These are phyloP conservation scores for Phoxinus dragarum DNA, from an alignment of 2,797 vertebrate genomes.

Conservation along the genomic window DNA sequence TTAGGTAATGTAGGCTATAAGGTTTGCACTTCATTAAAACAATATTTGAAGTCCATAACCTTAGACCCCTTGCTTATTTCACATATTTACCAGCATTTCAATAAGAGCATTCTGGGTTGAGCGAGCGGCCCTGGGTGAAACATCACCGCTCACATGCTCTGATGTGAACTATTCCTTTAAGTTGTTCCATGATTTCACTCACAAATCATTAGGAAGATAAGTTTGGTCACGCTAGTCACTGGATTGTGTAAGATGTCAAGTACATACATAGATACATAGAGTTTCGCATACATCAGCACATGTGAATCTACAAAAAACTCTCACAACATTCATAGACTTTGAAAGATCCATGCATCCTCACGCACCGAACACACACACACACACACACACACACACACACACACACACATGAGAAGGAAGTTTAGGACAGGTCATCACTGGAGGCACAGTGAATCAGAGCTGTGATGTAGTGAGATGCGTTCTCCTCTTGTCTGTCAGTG, in stretches of 20 bases:
- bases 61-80: too few relatives aligned
- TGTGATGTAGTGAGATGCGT: conserved; percentile 71
- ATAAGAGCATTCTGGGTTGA: not conserved
- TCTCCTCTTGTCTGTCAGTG: conserved; percentile 77
- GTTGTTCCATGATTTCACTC: not conserved
- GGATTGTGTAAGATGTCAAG: not conserved
- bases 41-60: too few relatives aligned
- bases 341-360: conserved; percentile 12
- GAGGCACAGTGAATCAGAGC: conserved; percentile 74
- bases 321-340: not conserved
- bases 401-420: conserved; percentile 9
- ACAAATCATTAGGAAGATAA: conserved; percentile 56
- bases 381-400: not conserved
- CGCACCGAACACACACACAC: not conserved
- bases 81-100: too few relatives aligned
- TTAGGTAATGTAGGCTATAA: too few relatives aligned
- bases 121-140: not conserved
- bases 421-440: conserved; percentile 57
- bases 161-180: not conserved
- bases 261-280: not conserved
- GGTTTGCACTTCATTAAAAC: too few relatives aligned
- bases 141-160: not conserved
- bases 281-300: not conserved
- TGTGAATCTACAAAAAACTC: not conserved
- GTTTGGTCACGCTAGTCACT: conserved; percentile 62